phyloP scores from a whole-genome alignment of 2,113 vertebrate genomes.

The Erinaceus europaeus region DNA sequence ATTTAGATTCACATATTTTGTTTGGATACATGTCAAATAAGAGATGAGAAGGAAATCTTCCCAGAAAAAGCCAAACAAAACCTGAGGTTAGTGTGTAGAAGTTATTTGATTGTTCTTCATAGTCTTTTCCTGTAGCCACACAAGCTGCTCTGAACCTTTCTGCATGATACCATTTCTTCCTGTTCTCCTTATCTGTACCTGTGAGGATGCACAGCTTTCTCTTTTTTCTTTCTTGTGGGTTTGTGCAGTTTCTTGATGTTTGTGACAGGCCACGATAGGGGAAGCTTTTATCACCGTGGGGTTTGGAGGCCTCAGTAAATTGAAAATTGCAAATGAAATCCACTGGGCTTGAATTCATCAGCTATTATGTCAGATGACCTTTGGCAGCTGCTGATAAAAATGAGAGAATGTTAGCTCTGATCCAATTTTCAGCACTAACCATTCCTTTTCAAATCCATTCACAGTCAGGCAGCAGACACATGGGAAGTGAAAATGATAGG shows the following conservation, averaged over 20 bases:
- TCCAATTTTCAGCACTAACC: constrained; percentile 97
- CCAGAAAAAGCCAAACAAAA: constrained; percentile 65
- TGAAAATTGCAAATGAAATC: constrained; percentile 99
- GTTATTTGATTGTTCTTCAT: constrained; percentile 84
- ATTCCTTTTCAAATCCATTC: constrained; percentile 96
- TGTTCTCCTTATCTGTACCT: constrained; percentile 89
- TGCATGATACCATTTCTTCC: constrained; percentile 82
- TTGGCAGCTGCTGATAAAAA: constrained; percentile 97
- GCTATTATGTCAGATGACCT: constrained; percentile 98
- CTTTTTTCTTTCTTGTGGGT: constrained; percentile 89
- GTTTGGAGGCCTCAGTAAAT: constrained; percentile 95
- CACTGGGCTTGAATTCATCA: constrained; percentile 97
- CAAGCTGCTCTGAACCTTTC: constrained; percentile 85
- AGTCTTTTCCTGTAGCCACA: constrained; percentile 88
- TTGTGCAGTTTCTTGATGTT: constrained; percentile 94
- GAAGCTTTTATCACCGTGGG: constrained; percentile 94
- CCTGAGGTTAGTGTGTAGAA: constrained; percentile 77
- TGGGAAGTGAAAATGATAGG: constrained; percentile 99
- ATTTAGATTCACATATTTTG: constrained; percentile 71
- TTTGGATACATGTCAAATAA: constrained; percentile 78
- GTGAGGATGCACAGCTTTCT: constrained; percentile 87
- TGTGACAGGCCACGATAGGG: constrained; percentile 95
- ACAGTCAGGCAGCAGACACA: constrained; percentile 92
- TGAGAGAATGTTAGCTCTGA: constrained; percentile 95
- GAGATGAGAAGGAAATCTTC: constrained; percentile 82